Base-by-base conservation (phyloP, 35 echinoderm and acorn worm species). In the Patiria miniata region DNA sequence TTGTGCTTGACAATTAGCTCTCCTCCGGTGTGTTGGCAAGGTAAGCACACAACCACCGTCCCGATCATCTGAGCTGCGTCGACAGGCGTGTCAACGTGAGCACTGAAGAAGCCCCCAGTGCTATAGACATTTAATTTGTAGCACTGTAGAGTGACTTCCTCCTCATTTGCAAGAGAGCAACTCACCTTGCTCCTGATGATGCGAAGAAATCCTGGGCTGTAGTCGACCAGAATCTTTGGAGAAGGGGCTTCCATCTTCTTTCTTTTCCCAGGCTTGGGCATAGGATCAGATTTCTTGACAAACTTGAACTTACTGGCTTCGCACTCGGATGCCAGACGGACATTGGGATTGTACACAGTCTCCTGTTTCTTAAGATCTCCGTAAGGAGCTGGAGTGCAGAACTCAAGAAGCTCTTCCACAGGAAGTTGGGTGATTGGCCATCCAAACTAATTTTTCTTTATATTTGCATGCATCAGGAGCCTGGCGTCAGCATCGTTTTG, bases 91-190 rank as follows among this genome's bases (percentile, higher is more conserved):
- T 73, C 65, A 73, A 73, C 65, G 14, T 73, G 65, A 14, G 65
- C 65, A 73, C 26, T 73, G 65, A 73, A 73, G 65, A 73, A 73
- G 7, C 65, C 65, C 21, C 65, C 65, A 2, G 21, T 36, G 65
- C 65, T 15, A 34, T 73, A 47, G 19, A 73, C 65, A 30, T 73
- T 73, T 7, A 73, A 23, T 23, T 73, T 73, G 26, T 73, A 23
- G 65, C 65, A 16, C 34, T 73, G 21, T 14, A 73, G n/a, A 14
- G 26, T 73, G 14, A 73, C 34, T 12, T 30, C 26, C 14, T 22
- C 34, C 26, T 23, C 65, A 73, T 26, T 73, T 34, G 34, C 65
- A 22, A 73, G 19, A 1, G 29, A 26, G 6, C 3, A 18, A 26
- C 26, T 12, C 34, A 73, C 34, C 65, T 36, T 73, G 2, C 29